phyloP scores from a whole-genome alignment of 2,113 vertebrate species.

The Aegotheles bennettii region DNA sequence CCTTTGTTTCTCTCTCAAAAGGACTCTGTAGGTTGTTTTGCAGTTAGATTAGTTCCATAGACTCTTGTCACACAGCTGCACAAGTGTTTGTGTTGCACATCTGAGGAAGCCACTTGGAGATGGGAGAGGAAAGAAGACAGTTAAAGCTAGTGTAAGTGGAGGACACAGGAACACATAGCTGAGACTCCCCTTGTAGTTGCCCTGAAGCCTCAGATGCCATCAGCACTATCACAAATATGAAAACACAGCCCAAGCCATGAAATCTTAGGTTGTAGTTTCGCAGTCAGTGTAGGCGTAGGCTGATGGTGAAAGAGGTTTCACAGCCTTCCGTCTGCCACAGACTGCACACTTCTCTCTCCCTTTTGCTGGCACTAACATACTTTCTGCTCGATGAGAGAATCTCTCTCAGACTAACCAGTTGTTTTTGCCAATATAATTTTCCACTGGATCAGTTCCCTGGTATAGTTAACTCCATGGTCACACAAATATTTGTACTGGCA shows the following conservation, averaged over 20 bases:
- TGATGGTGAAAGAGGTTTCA: conserved; percentile 36
- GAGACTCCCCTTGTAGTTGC: neutral
- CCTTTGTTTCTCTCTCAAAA: neutral
- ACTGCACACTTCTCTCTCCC: neutral
- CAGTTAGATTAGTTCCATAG: neutral
- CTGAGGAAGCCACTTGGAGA: neutral
- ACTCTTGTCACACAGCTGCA: neutral
- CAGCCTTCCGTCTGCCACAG: conserved; percentile 21
- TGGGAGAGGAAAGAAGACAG: neutral
- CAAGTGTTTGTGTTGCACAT: rapidly evolving
- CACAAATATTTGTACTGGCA: conserved; percentile 16
- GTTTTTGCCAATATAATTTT: conserved; percentile 39
- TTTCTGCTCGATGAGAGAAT: neutral
- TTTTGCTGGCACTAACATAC: conserved; percentile 1
- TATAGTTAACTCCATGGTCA: neutral
- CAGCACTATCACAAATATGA: neutral
- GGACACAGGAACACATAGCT: neutral
- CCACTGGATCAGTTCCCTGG: neutral
- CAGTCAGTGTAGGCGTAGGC: neutral
- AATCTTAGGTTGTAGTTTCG: conserved; percentile 2
- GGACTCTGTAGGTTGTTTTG: neutral
- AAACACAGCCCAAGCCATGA: neutral
- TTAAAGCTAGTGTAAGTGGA: neutral
- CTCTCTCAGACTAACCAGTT: conserved; percentile 24
- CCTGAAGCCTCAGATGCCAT: neutral